Evolutionary conservation across 2,113 vertebrate genomes (phyloP).

Genomic region (Microcebus tavaratra): DNA sequence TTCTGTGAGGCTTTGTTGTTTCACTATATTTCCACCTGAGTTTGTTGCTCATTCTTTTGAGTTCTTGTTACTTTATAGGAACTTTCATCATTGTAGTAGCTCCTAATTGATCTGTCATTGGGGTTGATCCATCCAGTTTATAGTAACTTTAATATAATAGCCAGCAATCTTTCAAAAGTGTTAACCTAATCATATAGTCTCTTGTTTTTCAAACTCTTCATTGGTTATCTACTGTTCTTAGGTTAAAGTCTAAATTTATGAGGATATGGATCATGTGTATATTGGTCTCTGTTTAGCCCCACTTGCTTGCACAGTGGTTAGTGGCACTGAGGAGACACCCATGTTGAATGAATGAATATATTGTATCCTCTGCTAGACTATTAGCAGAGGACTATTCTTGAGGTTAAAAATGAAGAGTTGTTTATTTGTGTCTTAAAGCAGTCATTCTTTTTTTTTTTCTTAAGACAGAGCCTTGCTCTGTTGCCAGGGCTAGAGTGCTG

Average conservation of each 20-base stretch:
- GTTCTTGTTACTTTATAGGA: conserved; percentile 1
- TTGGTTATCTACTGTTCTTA: background rate
- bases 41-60: conserved; percentile 15
- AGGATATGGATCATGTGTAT: background rate
- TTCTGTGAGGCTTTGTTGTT: background rate
- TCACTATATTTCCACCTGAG: background rate
- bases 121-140: background rate
- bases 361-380: background rate
- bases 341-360: conserved; percentile 25
- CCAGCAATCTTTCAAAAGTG: conserved; percentile 5
- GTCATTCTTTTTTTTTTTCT: background rate
- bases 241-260: conserved; percentile 55
- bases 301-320: background rate
- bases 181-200: background rate
- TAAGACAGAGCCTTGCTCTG: too few relatives aligned
- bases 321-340: background rate
- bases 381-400: background rate
- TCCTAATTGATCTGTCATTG: background rate
- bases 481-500: too few relatives aligned
- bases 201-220: background rate
- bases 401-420: conserved; percentile 2
- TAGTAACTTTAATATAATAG: conserved; percentile 3
- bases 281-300: background rate
- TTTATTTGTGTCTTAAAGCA: background rate
- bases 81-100: background rate